phyloP scores from a whole-genome alignment of 2,113 vertebrate genomes.

The Callospermophilus lateralis region DNA sequence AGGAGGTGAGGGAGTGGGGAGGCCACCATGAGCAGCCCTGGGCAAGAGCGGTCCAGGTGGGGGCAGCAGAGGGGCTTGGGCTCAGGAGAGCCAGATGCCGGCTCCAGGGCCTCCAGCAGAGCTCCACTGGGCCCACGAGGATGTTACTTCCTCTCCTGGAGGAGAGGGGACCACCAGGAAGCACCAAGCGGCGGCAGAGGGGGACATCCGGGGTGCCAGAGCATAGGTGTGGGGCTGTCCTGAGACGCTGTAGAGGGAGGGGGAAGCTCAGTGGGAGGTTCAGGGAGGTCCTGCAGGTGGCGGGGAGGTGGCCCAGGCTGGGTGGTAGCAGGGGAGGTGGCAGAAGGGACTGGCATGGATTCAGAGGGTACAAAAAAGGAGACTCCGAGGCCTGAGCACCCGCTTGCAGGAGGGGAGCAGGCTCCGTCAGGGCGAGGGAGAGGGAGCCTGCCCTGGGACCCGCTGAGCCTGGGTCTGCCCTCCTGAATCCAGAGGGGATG shows the following conservation, averaged over 20 bases:
- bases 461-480: rapidly evolving
- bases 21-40: neutral
- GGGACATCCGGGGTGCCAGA: neutral
- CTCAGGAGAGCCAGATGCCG: too few species aligned
- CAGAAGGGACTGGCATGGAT: neutral
- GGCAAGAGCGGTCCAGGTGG: too few species aligned
- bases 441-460: too few species aligned
- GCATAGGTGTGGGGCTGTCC: neutral
- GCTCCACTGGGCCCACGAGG: neutral
- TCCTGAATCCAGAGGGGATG: neutral
- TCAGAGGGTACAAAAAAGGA: neutral
- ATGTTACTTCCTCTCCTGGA: neutral
- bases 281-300: neutral
- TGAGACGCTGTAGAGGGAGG: neutral
- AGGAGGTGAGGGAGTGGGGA: too few species aligned
- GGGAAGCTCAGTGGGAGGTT: neutral
- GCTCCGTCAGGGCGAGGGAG: too few species aligned
- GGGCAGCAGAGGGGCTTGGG: too few species aligned
- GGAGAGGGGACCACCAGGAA: neutral
- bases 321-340: neutral
- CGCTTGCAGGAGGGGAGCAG: neutral
- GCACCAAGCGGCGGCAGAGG: too few species aligned
- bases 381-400: neutral
- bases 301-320: too few species aligned
- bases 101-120: too few species aligned